phyloP scores from a whole-genome alignment of 2,113 vertebrate species.

The Chionis minor region DNA sequence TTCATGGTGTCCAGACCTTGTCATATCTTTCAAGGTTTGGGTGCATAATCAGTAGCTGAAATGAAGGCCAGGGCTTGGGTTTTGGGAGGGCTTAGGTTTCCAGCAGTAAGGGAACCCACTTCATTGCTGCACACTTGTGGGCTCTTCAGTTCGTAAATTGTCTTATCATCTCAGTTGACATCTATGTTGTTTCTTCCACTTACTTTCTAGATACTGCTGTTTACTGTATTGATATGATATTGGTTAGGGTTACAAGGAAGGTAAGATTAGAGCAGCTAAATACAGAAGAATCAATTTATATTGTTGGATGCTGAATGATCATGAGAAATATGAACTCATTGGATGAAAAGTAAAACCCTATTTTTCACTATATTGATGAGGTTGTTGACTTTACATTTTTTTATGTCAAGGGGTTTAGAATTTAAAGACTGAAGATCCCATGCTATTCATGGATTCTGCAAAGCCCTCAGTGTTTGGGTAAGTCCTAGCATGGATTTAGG shows the following conservation, averaged over 20 bases:
- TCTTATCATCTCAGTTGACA: not conserved
- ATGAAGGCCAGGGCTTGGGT: not conserved
- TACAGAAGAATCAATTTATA: not conserved
- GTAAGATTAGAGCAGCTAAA: not conserved
- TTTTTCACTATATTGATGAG: not conserved
- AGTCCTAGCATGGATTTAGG: not conserved
- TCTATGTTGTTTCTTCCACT: not conserved
- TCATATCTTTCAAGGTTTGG: too few species aligned
- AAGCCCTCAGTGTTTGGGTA: not conserved
- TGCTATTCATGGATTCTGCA: not conserved
- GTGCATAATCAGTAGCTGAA: not conserved
- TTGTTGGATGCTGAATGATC: not conserved
- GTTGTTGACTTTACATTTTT: not conserved
- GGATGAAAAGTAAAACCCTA: not conserved
- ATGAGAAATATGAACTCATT: rapidly evolving
- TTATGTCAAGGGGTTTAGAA: not conserved
- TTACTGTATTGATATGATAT: not conserved
- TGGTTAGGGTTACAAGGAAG: not conserved
- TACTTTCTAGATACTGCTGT: not conserved
- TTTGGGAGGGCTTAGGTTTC: not conserved
- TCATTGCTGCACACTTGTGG: not conserved
- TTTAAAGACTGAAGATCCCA: not conserved
- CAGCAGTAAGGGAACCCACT: not conserved
- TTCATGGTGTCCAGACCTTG: not conserved
- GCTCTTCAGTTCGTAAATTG: not conserved